Conservation (phyloP, 2,113 vertebrate genomes). For the Mohoua ochrocephala region DNA sequence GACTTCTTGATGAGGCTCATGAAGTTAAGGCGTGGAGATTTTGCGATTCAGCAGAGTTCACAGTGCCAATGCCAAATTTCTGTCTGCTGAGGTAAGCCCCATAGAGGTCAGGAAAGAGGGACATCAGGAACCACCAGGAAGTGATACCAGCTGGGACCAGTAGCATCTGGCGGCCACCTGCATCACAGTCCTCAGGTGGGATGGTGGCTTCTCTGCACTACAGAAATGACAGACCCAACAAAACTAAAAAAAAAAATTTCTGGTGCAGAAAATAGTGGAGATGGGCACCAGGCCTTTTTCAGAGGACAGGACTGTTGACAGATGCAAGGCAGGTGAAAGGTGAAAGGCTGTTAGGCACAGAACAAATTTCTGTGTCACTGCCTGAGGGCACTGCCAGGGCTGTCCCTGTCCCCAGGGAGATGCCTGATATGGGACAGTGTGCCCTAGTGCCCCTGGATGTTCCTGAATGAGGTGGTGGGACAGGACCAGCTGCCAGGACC, state of each 20-base stretch:
- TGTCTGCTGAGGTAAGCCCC: fast-evolving
- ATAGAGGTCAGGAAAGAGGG: background rate
- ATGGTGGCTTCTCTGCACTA: background rate
- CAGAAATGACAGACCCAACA: background rate
- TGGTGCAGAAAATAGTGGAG: background rate
- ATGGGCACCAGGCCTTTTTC: background rate
- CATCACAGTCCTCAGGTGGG: background rate
- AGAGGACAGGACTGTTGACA: background rate
- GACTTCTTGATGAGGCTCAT: background rate
- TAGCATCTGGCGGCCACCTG: background rate
- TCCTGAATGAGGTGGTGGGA: background rate
- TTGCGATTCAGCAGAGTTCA: background rate
- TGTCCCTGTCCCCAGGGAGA: background rate
- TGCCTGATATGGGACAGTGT: background rate
- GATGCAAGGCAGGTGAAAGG: background rate
- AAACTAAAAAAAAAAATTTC: background rate
- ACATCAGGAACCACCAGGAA: background rate
- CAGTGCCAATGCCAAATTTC: background rate
- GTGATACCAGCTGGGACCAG: background rate
- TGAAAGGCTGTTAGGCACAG: background rate
- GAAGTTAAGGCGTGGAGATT: background rate
- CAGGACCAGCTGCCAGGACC: background rate
- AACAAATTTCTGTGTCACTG: background rate
- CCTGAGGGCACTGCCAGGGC: background rate
- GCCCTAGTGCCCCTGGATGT: fast-evolving